phyloP scores from a whole-genome alignment of 2,797 vertebrate species.

The Lepus oiostolus region DNA sequence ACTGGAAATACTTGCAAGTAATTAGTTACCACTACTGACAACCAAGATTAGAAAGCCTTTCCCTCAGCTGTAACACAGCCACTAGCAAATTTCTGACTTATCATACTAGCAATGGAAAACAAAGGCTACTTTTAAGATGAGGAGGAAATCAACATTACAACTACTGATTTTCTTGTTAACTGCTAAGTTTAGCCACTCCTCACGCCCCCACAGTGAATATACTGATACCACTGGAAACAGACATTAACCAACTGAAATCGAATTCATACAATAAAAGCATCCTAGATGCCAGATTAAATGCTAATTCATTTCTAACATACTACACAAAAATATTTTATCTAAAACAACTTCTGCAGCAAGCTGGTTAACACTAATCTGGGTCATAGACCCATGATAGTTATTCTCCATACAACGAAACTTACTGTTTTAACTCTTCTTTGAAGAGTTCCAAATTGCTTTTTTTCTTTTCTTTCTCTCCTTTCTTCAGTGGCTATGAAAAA shows the following conservation, averaged over 20 bases:
- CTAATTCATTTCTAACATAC: slow-evolving; percentile 44
- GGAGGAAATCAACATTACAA: slow-evolving; percentile 62
- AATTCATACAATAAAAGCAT: slow-evolving; percentile 50
- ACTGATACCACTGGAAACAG: slow-evolving; percentile 68
- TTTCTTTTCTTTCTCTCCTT: slow-evolving; percentile 98
- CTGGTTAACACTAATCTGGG: not conserved
- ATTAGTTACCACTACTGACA: not conserved
- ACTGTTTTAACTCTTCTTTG: slow-evolving; percentile 99
- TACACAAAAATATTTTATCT: slow-evolving; percentile 43
- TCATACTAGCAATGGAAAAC: not conserved
- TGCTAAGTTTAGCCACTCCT: not conserved
- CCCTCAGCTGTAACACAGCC: not conserved
- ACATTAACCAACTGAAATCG: slow-evolving; percentile 43
- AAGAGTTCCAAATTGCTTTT: slow-evolving; percentile 99
- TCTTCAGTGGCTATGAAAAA: slow-evolving; percentile 93
- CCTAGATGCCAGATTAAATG: not conserved
- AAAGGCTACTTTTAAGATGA: slow-evolving; percentile 39
- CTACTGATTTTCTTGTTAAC: not conserved
- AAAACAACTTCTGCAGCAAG: slow-evolving; percentile 18
- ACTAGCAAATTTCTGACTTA: not conserved
- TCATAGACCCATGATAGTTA: slow-evolving; percentile 20
- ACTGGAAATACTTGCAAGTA: slow-evolving; percentile 15
- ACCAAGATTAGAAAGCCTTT: not conserved
- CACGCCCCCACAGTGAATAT: not conserved
- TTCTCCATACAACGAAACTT: slow-evolving; percentile 85